Percentiles rank a stretch among this genome's conserved stretches.
phyloP scores from a whole-genome alignment of 2,888 invertebrate species.

The Lithophane ornitopus region DNA sequence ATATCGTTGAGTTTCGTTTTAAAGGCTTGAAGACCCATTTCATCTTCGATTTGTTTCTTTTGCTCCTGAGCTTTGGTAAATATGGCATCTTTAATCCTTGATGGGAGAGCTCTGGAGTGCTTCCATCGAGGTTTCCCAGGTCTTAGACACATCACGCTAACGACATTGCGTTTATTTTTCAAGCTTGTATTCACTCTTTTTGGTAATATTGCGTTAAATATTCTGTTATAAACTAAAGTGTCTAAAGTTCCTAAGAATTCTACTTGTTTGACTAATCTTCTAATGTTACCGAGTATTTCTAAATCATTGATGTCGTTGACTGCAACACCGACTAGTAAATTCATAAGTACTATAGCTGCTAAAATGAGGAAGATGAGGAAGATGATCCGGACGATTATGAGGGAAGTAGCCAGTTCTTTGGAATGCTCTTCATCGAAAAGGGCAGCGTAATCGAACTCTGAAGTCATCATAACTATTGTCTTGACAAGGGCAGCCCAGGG shows the following conservation, averaged over 20 bases:
- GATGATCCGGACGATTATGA: conserved; percentile 86
- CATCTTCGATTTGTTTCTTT: conserved; percentile 82
- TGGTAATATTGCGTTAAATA: conserved; percentile 82
- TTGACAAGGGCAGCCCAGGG: conserved; percentile 90
- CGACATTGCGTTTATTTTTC: conserved; percentile 82
- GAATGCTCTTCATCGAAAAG: conserved; percentile 87
- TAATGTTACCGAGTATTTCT: conserved; percentile 90
- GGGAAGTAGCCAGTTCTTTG: conserved; percentile 80
- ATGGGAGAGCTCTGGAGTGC: conserved; percentile 79
- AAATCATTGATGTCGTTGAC: conserved; percentile 91
- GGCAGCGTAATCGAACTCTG: conserved; percentile 90
- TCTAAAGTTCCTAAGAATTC: conserved; percentile 89
- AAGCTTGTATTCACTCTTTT: conserved; percentile 77
- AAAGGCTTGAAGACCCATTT: conserved; percentile 78
- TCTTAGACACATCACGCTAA: conserved; percentile 76
- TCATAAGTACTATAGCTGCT: conserved; percentile 91
- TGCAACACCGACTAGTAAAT: conserved; percentile 91
- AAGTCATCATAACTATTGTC: conserved; percentile 91
- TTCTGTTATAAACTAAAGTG: conserved; percentile 86
- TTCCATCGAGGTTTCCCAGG: conserved; percentile 84
- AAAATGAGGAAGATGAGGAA: conserved; percentile 89
- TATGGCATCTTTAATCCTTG: conserved; percentile 82
- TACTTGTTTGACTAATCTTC: conserved; percentile 90
- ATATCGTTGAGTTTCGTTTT: conserved; percentile 81
- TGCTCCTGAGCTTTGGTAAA: conserved; percentile 84